Percentiles rank a stretch among this genome's conserved stretches.
These are phyloP conservation scores for Myrmecophaga tridactyla DNA, from an alignment of 2,113 vertebrate genomes.

Conservation along the genomic window DNA sequence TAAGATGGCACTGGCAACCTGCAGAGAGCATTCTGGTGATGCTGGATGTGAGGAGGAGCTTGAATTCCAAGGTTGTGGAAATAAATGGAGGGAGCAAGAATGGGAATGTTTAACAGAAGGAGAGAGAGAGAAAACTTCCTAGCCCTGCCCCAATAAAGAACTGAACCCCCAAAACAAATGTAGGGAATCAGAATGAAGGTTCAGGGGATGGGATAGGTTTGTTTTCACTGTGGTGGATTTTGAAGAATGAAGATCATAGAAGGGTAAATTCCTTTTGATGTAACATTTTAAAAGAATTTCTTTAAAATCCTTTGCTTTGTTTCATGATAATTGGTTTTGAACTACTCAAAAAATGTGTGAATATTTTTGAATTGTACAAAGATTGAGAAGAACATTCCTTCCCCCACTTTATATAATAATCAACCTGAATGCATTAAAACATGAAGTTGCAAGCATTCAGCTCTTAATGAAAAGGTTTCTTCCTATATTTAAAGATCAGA, in stretches of 20 bases:
- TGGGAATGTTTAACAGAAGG: neutral
- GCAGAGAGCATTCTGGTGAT: neutral
- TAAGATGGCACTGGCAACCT: neutral
- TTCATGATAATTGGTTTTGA: neutral
- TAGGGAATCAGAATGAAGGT: neutral
- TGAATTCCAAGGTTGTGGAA: rapidly evolving
- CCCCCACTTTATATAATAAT: slow-evolving; percentile 23
- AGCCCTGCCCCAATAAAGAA: neutral
- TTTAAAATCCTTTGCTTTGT: neutral
- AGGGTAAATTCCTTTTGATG: neutral
- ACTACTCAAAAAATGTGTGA: neutral
- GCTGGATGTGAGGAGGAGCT: neutral
- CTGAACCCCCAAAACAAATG: neutral
- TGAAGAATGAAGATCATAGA: neutral
- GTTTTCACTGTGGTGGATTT: neutral
- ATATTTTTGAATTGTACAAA: neutral
- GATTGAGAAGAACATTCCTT: neutral
- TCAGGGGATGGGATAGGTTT: neutral
- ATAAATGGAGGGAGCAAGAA: neutral
- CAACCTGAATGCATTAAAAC: neutral
- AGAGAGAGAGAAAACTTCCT: neutral
- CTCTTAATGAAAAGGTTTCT: slow-evolving; percentile 32
- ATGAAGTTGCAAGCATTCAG: slow-evolving; percentile 17
- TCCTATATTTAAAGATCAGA: slow-evolving; percentile 23
- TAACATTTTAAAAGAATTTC: neutral